Evolutionary conservation across 2,797 vertebrate species (phyloP).

Genomic region (Harpagifer antarcticus): DNA sequence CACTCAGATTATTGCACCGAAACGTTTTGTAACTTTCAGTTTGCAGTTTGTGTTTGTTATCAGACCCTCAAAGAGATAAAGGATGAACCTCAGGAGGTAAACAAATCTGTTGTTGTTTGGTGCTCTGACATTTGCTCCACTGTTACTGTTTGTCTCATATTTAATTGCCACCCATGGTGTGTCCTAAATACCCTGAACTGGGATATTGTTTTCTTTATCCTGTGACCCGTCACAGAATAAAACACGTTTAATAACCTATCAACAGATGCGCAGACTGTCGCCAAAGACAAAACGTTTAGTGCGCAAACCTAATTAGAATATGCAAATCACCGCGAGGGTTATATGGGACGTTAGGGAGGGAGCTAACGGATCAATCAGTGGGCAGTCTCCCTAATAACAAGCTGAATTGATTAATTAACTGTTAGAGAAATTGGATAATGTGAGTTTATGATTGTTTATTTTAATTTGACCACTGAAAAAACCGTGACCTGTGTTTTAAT

Average conservation of each 20-base stretch:
- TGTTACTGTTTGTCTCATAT: conserved; percentile 40
- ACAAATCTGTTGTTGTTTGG: conserved; percentile 38
- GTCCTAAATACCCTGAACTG: conserved; percentile 74
- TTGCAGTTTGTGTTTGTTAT: background rate
- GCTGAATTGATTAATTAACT: conserved; percentile 42
- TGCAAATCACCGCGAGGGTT: conserved; percentile 67
- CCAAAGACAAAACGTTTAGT: conserved; percentile 71
- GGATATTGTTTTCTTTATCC: conserved; percentile 62
- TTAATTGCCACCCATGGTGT: conserved; percentile 66
- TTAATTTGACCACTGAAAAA: background rate
- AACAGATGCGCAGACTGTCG: conserved; percentile 72
- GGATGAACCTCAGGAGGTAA: background rate
- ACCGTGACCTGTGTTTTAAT: background rate
- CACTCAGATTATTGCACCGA: conserved; percentile 24
- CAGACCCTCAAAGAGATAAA: background rate
- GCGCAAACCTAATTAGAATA: conserved; percentile 77
- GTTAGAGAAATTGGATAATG: conserved; percentile 15
- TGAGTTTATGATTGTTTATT: conserved; percentile 7
- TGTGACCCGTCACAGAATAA: conserved; percentile 57
- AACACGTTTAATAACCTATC: conserved; percentile 60
- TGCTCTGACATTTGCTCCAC: conserved; percentile 14
- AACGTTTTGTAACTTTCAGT: conserved; percentile 4
- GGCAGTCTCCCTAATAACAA: conserved; percentile 7
- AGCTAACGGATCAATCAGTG: conserved; percentile 61
- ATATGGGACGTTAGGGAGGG: conserved; percentile 36